A percentile compares a stretch with the other conserved stretches of the same genome.
phyloP scores from a whole-genome alignment of 2,888 invertebrate genomes.

The Hipparchia sbordonii region DNA sequence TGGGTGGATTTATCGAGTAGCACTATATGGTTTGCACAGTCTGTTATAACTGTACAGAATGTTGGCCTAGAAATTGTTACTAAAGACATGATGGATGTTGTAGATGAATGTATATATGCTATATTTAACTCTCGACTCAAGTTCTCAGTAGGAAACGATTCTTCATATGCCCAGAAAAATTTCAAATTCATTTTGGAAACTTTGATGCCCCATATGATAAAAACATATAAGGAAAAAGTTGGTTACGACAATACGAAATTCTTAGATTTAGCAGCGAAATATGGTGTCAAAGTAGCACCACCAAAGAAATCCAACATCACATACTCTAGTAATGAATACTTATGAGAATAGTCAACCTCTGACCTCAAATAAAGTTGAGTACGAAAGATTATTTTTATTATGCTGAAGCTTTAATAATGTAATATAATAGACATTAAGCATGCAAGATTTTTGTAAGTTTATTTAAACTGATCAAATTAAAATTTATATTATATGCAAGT shows the following conservation, averaged over 20 bases:
- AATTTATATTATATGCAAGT: conserved; percentile 79
- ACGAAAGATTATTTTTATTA: conserved; percentile 74
- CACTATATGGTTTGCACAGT: conserved; percentile 90
- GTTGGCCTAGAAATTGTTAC: conserved; percentile 90
- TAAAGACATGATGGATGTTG: conserved; percentile 87
- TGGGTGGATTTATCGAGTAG: conserved; percentile 91
- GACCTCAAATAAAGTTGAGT: conserved; percentile 50
- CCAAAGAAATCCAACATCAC: conserved; percentile 85
- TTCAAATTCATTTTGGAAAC: conserved; percentile 87
- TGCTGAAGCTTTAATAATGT: conserved; percentile 81
- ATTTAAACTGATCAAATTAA: conserved; percentile 80
- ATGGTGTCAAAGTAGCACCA: conserved; percentile 77
- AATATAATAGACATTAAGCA: conserved; percentile 78
- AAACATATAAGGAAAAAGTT: conserved; percentile 83
- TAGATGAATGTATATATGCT: conserved; percentile 88
- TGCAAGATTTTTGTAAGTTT: conserved; percentile 79
- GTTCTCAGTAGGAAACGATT: conserved; percentile 73
- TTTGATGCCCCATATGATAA: conserved; percentile 85
- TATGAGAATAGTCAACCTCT: conserved; percentile 71
- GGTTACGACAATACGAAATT: conserved; percentile 83
- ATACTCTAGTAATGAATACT: conserved; percentile 86
- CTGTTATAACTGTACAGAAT: conserved; percentile 88
- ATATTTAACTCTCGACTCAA: conserved; percentile 89
- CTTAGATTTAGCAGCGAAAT: conserved; percentile 78
- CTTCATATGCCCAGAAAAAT: conserved; percentile 84